These are phyloP conservation scores for Holotrichia oblita DNA, from an alignment of 1,140 invertebrate species.

Conservation along the genomic window DNA sequence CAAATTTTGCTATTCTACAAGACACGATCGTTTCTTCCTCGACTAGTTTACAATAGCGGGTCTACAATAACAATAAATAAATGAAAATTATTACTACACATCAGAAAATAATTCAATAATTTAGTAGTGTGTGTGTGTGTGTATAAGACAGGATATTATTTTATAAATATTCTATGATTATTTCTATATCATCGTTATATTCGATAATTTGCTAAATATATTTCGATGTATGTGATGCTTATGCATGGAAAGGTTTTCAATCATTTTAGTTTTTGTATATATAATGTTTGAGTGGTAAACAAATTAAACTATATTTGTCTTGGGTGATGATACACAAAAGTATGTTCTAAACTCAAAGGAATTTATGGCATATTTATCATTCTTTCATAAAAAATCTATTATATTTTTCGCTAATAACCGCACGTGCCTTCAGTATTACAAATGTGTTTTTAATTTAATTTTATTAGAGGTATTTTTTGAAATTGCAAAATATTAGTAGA, in stretches of 20 bases:
- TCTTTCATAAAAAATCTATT: too few relatives aligned
- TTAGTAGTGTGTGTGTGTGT: slow-evolving; percentile 7
- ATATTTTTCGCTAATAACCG: neutral
- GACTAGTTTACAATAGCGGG: neutral
- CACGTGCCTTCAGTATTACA: too few relatives aligned
- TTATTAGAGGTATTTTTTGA: too few relatives aligned
- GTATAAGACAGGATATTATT: slow-evolving; percentile 2
- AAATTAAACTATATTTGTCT: slow-evolving; percentile 12
- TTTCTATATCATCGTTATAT: slow-evolving; percentile 17
- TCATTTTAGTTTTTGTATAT: slow-evolving; percentile 21
- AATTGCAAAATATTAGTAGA: too few relatives aligned
- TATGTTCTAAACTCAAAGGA: neutral
- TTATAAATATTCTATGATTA: neutral
- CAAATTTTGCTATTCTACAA: too few relatives aligned
- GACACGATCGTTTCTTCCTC: neutral
- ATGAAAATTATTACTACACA: too few relatives aligned
- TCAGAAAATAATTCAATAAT: too few relatives aligned
- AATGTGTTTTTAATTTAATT: too few relatives aligned
- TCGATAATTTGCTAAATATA: slow-evolving; percentile 35
- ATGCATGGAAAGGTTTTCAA: slow-evolving; percentile 21
- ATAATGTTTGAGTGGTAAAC: neutral
- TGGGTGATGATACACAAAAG: neutral
- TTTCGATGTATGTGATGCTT: slow-evolving; percentile 35
- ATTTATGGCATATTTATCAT: slow-evolving; percentile 27
- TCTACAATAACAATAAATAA: too few relatives aligned